Evolutionary conservation across 2,797 vertebrate species (phyloP), one percentile per base, ranked within the genome.

Genomic region (Aulostomus chinensis): DNA sequence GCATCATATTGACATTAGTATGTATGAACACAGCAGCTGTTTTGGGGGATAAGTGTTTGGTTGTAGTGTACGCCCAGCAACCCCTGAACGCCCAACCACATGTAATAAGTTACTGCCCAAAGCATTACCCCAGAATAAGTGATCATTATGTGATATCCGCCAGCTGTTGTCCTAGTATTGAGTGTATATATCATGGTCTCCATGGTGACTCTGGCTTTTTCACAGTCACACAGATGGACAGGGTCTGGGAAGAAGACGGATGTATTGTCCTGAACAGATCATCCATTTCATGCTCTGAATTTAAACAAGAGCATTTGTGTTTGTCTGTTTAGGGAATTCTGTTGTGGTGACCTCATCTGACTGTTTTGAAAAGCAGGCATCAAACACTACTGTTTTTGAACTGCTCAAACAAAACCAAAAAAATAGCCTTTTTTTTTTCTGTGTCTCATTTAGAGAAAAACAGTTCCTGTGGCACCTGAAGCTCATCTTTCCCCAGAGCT

Each of bases 391-490:
- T 52, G 18, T 33, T 32, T 57, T 38, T 36, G 9, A 62, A 40
- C 26, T 62, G 10, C 50, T 50, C n/a, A 28, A 51, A 48, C 13
- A 50, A 24, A 48, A 63, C 47, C 18, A 29, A 0, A 13, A 4
- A n/a, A n/a, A n/a, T n/a, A n/a, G n/a, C n/a, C n/a, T n/a, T n/a
- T n/a, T n/a, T n/a, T 33, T 52, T 56, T 2, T 65, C 15, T 69
- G 69, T 79, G 58, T 89, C 61, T 63, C 52, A 60, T 84, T 58
- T 79, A 98, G 96, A 68, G 93, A 94, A 38, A 89, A 86, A 16
- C 82, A 68, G 46, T 93, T 98, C 81, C 90, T 90, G 78, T 98
- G 95, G 97, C 94, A 96, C 64, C 67, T 98, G 83, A 96, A 97
- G 85, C 91, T 98, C 7, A 0, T 91, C 7, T 98, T 99, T 84